Conservation (phyloP, 2,888 invertebrate species). For the Trilocha varians region DNA sequence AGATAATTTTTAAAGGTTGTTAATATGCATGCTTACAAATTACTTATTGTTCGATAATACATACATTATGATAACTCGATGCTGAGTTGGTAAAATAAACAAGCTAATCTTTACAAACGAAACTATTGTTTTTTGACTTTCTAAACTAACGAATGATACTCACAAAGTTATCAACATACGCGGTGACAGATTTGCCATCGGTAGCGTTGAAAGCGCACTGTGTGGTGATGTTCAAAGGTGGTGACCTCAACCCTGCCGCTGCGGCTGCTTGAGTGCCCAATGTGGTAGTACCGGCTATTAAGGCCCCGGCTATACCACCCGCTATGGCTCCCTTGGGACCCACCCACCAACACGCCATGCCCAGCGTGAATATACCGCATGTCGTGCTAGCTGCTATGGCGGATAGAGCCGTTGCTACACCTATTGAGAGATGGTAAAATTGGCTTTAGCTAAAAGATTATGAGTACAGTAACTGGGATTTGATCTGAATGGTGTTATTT, state of each 20-base stretch:
- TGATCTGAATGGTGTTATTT: no score
- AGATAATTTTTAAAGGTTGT: no score
- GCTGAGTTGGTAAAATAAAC: no score
- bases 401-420: constrained; percentile 82
- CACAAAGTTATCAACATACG: constrained; percentile 48
- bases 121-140: no score
- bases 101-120: no score
- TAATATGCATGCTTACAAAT: no score
- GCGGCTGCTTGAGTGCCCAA: constrained; percentile 79
- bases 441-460: no score
- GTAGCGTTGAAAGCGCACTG: constrained; percentile 41
- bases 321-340: constrained; percentile 77
- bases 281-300: constrained; percentile 76
- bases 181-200: constrained; percentile 30
- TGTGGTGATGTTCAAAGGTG: constrained; percentile 36
- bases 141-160: no score
- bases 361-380: constrained; percentile 86
- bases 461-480: no score
- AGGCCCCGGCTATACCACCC: constrained; percentile 75
- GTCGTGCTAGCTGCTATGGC: constrained; percentile 88
- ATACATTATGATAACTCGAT: no score
- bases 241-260: constrained; percentile 72
- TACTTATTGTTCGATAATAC: no score
- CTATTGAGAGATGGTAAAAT: no score
- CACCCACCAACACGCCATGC: constrained; percentile 87